Percentiles rank a stretch among this genome's conserved stretches.
Evolutionary conservation across 2,797 vertebrate genomes (phyloP).

Genomic region (Platalea minor): DNA sequence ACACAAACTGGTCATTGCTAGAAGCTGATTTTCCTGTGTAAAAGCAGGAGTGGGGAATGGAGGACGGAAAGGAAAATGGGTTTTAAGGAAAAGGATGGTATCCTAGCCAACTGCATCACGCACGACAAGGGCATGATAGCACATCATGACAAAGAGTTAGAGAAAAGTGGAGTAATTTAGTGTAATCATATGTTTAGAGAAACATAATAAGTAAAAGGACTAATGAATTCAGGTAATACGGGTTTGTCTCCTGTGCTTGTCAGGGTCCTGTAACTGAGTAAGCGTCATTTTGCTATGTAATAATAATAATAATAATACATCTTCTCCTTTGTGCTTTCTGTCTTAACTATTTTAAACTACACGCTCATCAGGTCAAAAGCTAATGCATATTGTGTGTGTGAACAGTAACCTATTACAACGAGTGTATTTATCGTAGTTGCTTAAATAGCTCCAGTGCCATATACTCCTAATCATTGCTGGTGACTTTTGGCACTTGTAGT

Average conservation of each 20-base stretch:
- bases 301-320: background rate
- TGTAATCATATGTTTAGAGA: constrained; percentile 6
- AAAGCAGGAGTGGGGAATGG: background rate
- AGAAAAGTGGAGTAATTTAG: background rate
- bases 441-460: background rate
- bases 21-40: background rate
- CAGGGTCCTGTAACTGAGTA: background rate
- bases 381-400: constrained; percentile 24
- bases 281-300: background rate
- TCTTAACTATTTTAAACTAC: background rate
- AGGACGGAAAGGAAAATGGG: background rate
- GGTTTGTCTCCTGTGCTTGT: background rate
- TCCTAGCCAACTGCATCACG: background rate
- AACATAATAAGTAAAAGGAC: background rate
- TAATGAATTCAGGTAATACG: background rate
- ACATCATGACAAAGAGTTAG: background rate
- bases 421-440: constrained; percentile 11
- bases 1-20: background rate
- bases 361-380: background rate
- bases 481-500: background rate
- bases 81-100: background rate
- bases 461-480: background rate
- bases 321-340: background rate
- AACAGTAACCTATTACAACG: background rate
- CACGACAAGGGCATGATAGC: background rate